Percentiles rank a stretch among this genome's conserved stretches.
Conservation (phyloP, 2,113 vertebrate genomes). For the Scatophagus argus region DNA sequence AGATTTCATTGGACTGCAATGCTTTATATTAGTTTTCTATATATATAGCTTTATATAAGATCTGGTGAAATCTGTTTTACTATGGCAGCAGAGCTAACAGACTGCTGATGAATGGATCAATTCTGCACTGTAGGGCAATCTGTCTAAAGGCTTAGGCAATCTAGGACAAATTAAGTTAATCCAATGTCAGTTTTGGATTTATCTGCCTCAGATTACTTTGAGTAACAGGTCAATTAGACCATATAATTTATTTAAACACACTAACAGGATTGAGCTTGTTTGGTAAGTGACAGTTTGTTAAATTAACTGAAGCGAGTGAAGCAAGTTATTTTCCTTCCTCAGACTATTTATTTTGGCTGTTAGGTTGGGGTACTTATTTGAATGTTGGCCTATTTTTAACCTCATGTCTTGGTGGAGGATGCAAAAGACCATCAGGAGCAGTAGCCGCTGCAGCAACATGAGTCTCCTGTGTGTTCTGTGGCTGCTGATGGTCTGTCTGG, state of each 20-base stretch:
- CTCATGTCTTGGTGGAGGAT: slow-evolving; percentile 57
- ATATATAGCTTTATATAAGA: too few species aligned
- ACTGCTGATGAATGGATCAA: slow-evolving; percentile 47
- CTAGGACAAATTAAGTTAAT: slow-evolving; percentile 10
- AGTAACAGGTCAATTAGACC: not conserved
- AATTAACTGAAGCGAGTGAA: not conserved
- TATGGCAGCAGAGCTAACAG: slow-evolving; percentile 18
- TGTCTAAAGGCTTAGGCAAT: not conserved
- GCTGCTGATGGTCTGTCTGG: slow-evolving; percentile 68
- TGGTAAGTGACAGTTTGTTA: not conserved
- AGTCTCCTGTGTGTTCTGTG: slow-evolving; percentile 61
- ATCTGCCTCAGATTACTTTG: slow-evolving; percentile 1
- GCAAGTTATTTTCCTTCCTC: not conserved
- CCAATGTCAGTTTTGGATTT: not conserved
- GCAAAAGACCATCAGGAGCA: slow-evolving; percentile 49
- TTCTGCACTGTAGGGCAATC: slow-evolving; percentile 15
- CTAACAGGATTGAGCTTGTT: not conserved
- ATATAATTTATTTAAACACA: slow-evolving; percentile 42
- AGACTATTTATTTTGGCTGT: slow-evolving; percentile 44
- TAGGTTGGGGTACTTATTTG: slow-evolving; percentile 25
- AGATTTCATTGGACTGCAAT: slow-evolving; percentile 29
- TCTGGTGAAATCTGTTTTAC: slow-evolving; percentile 6
- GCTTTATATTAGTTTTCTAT: slow-evolving; percentile 4
- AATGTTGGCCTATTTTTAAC: slow-evolving; percentile 59
- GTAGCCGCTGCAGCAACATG: slow-evolving; percentile 60